Evolutionary conservation across 2,797 vertebrate species (phyloP).

Genomic region (Microctenopoma stevenorrisi): DNA sequence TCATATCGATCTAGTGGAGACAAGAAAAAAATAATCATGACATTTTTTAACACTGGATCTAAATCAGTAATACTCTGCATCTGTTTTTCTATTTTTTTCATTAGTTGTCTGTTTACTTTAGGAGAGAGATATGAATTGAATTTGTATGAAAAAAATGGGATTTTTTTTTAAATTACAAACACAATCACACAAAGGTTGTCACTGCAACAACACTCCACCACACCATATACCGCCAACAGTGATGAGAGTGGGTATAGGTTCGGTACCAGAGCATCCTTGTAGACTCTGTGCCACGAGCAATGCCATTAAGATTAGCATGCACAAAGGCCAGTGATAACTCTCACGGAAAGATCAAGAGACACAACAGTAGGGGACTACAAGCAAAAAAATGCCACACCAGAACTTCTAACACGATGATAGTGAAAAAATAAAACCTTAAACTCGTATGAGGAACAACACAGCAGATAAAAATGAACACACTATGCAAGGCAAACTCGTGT

Average conservation of each 20-base stretch:
- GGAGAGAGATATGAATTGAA: conserved; percentile 32
- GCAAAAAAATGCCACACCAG: neutral
- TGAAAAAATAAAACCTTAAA: neutral
- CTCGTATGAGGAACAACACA: neutral
- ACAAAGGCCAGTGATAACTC: neutral
- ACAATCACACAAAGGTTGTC: neutral
- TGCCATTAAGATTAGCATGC: neutral
- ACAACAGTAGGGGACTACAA: neutral
- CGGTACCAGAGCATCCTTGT: neutral
- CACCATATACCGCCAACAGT: neutral
- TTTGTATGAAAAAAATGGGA: neutral
- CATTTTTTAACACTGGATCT: conserved; percentile 44
- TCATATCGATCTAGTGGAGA: conserved; percentile 5
- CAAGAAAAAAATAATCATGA: conserved; percentile 7
- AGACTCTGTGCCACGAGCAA: neutral
- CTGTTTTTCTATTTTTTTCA: too few species aligned
- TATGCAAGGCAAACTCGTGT: neutral
- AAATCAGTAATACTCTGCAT: conserved; percentile 36
- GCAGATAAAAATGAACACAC: neutral
- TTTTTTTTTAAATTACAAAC: too few species aligned
- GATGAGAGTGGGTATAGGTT: too few species aligned
- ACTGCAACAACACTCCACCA: neutral
- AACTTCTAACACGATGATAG: neutral
- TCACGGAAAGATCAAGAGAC: neutral
- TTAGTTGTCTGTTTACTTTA: neutral